phyloP scores from a whole-genome alignment of 2,113 vertebrate genomes.

The Triplophysa dalaica region DNA sequence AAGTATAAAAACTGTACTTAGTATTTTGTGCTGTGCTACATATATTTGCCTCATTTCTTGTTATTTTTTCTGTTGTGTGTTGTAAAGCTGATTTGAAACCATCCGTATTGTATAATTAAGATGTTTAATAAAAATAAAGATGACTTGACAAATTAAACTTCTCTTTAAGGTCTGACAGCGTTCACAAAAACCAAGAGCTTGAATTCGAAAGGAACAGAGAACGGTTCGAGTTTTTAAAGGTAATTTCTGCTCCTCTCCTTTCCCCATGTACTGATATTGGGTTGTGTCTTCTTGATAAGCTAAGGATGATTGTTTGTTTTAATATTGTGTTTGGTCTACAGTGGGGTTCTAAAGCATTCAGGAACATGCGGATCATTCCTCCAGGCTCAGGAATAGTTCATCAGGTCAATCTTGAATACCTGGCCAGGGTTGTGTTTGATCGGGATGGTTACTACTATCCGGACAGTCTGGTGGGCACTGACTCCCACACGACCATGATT shows the following conservation, averaged over 20 bases:
- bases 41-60: too few relatives aligned
- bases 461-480: slow-evolving; percentile 95
- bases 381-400: slow-evolving; percentile 97
- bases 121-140: neutral
- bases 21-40: too few relatives aligned
- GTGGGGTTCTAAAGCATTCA: slow-evolving; percentile 97
- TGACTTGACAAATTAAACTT: too few relatives aligned
- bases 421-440: slow-evolving; percentile 92
- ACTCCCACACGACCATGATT: slow-evolving; percentile 98
- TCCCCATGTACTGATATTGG: neutral
- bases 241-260: slow-evolving; percentile 53
- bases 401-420: slow-evolving; percentile 96
- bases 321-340: slow-evolving; percentile 62
- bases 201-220: slow-evolving; percentile 98
- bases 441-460: slow-evolving; percentile 87
- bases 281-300: neutral
- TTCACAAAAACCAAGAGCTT: slow-evolving; percentile 95
- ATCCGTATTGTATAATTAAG: neutral
- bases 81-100: too few relatives aligned
- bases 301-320: neutral
- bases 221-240: slow-evolving; percentile 98
- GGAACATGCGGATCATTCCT: slow-evolving; percentile 94
- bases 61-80: too few relatives aligned
- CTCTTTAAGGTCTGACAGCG: slow-evolving; percentile 84
- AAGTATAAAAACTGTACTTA: too few relatives aligned